A percentile compares a stretch with the other conserved stretches of the same genome.
These are phyloP conservation scores for Sphinx pinastri DNA, from an alignment of 2,888 invertebrate genomes.

Conservation along the genomic window DNA sequence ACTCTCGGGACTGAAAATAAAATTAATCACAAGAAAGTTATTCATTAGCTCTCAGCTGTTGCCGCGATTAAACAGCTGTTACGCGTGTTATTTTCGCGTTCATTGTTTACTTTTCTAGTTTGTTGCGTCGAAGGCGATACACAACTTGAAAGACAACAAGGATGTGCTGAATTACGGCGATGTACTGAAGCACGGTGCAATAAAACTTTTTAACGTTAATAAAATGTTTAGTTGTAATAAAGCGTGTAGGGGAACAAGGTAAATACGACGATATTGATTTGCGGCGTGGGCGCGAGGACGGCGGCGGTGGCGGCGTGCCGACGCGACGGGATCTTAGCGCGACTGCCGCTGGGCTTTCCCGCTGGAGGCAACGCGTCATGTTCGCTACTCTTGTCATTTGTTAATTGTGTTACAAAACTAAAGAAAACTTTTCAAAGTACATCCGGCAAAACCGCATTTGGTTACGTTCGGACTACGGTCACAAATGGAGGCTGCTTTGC, in stretches of 20 bases:
- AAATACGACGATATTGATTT: slow-evolving; percentile 65
- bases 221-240: slow-evolving; percentile 54
- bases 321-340: slow-evolving; percentile 67
- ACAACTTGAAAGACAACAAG: slow-evolving; percentile 31
- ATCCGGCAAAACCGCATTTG: slow-evolving; percentile 34
- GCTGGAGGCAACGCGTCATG: slow-evolving; percentile 50
- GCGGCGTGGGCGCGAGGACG: slow-evolving; percentile 48
- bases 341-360: slow-evolving; percentile 67
- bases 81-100: slow-evolving; percentile 42
- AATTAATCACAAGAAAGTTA: slow-evolving; percentile 32
- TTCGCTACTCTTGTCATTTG: slow-evolving; percentile 37
- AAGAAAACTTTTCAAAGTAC: slow-evolving; percentile 21
- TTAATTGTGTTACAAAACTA: slow-evolving; percentile 27
- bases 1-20: slow-evolving; percentile 25
- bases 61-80: slow-evolving; percentile 55
- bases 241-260: slow-evolving; percentile 49
- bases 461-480: background rate
- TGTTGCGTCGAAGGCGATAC: slow-evolving; percentile 42
- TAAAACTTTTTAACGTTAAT: slow-evolving; percentile 56
- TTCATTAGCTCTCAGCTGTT: slow-evolving; percentile 48
- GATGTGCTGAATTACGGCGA: slow-evolving; percentile 37
- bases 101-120: slow-evolving; percentile 55
- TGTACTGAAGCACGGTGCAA: slow-evolving; percentile 40
- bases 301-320: slow-evolving; percentile 59
- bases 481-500: background rate